Evolutionary conservation across 1,140 invertebrate genomes (phyloP), one percentile per base, ranked within the genome.

Genomic region (Drosophila eugracilis): DNA sequence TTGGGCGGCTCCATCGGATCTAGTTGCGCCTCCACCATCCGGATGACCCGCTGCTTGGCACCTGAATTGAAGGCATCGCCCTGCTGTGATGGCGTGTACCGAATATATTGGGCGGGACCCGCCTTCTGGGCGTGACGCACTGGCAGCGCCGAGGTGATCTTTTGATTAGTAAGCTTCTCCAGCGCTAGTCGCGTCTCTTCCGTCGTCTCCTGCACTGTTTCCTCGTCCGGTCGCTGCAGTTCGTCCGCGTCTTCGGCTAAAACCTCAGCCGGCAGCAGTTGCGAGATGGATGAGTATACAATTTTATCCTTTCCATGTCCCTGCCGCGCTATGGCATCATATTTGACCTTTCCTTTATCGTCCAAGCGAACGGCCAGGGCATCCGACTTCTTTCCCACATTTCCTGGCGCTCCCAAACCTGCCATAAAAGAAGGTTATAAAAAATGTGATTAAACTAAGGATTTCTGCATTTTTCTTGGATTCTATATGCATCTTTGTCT

Each of bases 1-100:
- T 97, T 96, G 0, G 99, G 99, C 6, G 99, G 99, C 92, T 99
- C 98, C 95, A 99, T 98, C 0, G 99, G 99, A 94, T 99, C 99
- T 73, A 97, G 95, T 91, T 98, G 98, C 4, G 96, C 96, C 91
- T 99, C 98, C 1, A 99, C 97, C 95, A 99, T 97, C 80, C 98
- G 94, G 70, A 99, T 99, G 24, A 99, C 98, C 42, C 99, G 93
- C 91, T 99, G 99, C 89, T 99, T 99, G 7, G 98, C 98, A 1
- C 98, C 98, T 0, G 98, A 99, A 92, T 99, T 99, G 84, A 98
- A 99, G 0, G 96, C 95, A 26, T 96, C 95, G 0, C 98, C 98
- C 93, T 99, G 98, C 90, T 99, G 98, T 0, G 98, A 97, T 0
- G 99, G 98, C 0, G 98, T 99, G 89, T 99, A 99, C 1, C 98